phyloP scores from a whole-genome alignment of 2,797 vertebrate genomes.

The Rhinichthys osculus region DNA sequence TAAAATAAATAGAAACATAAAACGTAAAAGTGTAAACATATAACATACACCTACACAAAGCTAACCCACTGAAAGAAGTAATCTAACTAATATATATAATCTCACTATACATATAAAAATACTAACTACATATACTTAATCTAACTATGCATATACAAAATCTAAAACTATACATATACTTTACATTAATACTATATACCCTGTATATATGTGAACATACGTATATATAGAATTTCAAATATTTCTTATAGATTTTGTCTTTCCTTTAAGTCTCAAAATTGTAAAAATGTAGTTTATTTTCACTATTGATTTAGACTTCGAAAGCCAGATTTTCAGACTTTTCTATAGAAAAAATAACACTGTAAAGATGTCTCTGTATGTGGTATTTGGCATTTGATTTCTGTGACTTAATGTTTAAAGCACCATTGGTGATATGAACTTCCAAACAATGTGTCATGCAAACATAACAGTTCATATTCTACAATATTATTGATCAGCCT shows the following conservation, averaged over 20 bases:
- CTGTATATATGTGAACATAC: too few species aligned
- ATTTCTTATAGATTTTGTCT: not conserved
- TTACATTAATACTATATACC: too few species aligned
- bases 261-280: not conserved
- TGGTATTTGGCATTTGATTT: not conserved
- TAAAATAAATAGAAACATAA: not conserved
- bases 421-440: not conserved
- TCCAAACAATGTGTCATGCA: conserved; percentile 19
- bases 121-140: too few species aligned
- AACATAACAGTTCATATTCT: conserved; percentile 11
- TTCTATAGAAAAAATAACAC: not conserved
- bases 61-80: not conserved
- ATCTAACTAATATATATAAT: not conserved
- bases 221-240: not conserved
- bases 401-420: not conserved
- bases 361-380: not conserved
- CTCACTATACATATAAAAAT: too few species aligned
- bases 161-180: not conserved
- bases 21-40: too few species aligned
- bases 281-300: not conserved
- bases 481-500: too few species aligned
- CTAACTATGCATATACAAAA: too few species aligned
- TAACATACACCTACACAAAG: not conserved
- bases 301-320: not conserved
- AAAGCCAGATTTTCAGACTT: not conserved